A percentile compares a stretch with the other conserved stretches of the same genome.
Evolutionary conservation across 92 coral and sea anemone species (phyloP).

Genomic region (Phymanthus crucifer): DNA sequence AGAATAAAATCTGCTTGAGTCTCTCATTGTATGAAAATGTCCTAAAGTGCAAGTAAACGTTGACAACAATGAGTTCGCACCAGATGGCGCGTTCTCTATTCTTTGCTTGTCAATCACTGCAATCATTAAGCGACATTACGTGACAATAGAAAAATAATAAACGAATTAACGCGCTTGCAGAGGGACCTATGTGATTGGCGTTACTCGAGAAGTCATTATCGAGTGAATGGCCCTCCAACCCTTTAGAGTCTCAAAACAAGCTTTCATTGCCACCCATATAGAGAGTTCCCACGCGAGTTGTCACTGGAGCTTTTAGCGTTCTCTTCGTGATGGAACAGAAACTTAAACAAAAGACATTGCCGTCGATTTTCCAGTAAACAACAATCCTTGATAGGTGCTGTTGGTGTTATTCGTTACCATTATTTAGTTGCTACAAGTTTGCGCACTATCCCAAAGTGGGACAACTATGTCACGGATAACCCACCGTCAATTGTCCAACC

Average conservation of each 20-base stretch:
- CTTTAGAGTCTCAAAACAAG: slow-evolving; percentile 69
- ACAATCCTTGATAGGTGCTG: slow-evolving; percentile 6
- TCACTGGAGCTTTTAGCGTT: slow-evolving; percentile 36
- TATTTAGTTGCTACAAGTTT: slow-evolving; percentile 18
- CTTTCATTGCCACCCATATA: slow-evolving; percentile 62
- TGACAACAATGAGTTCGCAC: slow-evolving; percentile 69
- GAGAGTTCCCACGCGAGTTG: slow-evolving; percentile 70
- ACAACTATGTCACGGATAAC: slow-evolving; percentile 13
- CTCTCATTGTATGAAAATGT: slow-evolving; percentile 86
- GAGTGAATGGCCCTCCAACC: slow-evolving; percentile 77
- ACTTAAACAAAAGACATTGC: background rate
- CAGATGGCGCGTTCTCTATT: slow-evolving; percentile 96
- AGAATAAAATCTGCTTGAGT: slow-evolving; percentile 78
- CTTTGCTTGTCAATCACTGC: slow-evolving; percentile 92
- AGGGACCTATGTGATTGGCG: slow-evolving; percentile 85
- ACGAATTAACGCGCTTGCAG: slow-evolving; percentile 93
- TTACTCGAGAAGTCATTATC: slow-evolving; percentile 89
- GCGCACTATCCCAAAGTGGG: slow-evolving; percentile 25
- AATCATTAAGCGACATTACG: slow-evolving; percentile 90
- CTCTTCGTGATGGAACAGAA: background rate
- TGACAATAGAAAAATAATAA: slow-evolving; percentile 94
- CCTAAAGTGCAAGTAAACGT: slow-evolving; percentile 89
- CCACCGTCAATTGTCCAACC: slow-evolving; percentile 7
- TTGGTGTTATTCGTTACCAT: slow-evolving; percentile 17
- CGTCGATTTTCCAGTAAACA: background rate